Base-by-base conservation (phyloP, 1,140 invertebrate species). In the Elysia chlorotica region DNA sequence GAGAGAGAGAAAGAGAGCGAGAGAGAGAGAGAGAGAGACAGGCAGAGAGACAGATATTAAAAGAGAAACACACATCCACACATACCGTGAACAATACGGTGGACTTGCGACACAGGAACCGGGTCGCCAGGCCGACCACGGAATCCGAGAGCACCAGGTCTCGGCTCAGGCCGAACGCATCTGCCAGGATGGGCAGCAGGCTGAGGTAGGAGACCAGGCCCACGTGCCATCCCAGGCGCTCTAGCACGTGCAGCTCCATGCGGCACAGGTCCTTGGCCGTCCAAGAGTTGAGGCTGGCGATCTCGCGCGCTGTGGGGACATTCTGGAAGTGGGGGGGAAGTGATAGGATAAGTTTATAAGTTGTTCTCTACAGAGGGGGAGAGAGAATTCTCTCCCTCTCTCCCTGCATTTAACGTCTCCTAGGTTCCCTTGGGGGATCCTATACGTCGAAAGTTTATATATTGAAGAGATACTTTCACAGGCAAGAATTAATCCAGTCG, bases 261-360 rank as follows among this genome's bases (percentile, higher is more conserved):
- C 66, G 66, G n/a, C 30, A 30, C 48, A 69, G 31, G 33, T 69
- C 66, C 5, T 69, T 69, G 48, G 54, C 53, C 25, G 66, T 69
- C 66, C 66, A 69, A n/a, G 36, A 33, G 30, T 56, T 30, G 2
- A 41, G 28, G 4, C 48, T 19, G 30, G 48, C 30, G 28, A 69
- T 19, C 4, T 69, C n/a, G n/a, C n/a, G n/a, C n/a, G n/a, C n/a
- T n/a, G n/a, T n/a, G n/a, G n/a, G n/a, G n/a, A n/a, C n/a, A n/a
- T n/a, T n/a, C n/a, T n/a, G n/a, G n/a, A n/a, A n/a, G n/a, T n/a
- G n/a, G n/a, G n/a, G n/a, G n/a, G n/a, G n/a, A n/a, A n/a, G n/a
- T n/a, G n/a, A n/a, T n/a, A n/a, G n/a, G n/a, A n/a, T n/a, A n/a
- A n/a, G n/a, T n/a, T n/a, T n/a, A n/a, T n/a, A n/a, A n/a, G n/a